Evolutionary conservation across 2,113 vertebrate species (phyloP), one percentile per base, ranked within the genome.

Genomic region (Rynchops niger): DNA sequence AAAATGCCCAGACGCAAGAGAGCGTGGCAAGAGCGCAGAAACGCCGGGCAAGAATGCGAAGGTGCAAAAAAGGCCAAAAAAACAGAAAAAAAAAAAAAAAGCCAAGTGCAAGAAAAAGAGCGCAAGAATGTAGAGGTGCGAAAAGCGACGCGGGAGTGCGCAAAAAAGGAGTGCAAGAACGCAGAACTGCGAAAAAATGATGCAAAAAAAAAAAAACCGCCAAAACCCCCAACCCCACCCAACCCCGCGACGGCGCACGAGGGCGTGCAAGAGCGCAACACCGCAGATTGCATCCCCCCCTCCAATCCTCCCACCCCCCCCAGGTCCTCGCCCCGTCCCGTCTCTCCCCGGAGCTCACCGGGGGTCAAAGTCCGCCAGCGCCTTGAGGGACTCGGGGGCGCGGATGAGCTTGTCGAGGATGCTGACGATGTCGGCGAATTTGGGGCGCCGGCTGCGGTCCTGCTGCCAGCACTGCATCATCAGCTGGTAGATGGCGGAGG

Each of bases 401-500:
- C 99, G 98, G 96, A 99, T 98, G 70, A 99, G 98, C 93, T 99
- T 99, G 98, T 99, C 99, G 15, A 99, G 97, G 97, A 99, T 98
- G 96, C 99, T 99, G 93, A 99, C 99, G 0, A 99, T 98, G 82
- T 99, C 99, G 1, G 98, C 86, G 13, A 99, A 99, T 30, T 99
- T 99, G 43, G 99, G 99, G 72, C 99, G 98, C 82, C 99, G 99
- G 74, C 97, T 40, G 2, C 99, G 98, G 32, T 99, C 99, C 97
- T 99, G 99, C 86, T 98, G 99, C 99, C 99, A 99, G 94, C 99
- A 99, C 93, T 99, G 99, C 97, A 99, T 97, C 99, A 99, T 99
- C 78, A 99, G 98, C 98, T 99, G 99, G 96, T 99, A 99, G 92
- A 99, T 98, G 7, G 99, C 98, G 0, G 99, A 99, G 7, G 99